These are phyloP conservation scores for Pyrocephalus nanus DNA, from an alignment of 2,797 vertebrate species.

Conservation along the genomic window DNA sequence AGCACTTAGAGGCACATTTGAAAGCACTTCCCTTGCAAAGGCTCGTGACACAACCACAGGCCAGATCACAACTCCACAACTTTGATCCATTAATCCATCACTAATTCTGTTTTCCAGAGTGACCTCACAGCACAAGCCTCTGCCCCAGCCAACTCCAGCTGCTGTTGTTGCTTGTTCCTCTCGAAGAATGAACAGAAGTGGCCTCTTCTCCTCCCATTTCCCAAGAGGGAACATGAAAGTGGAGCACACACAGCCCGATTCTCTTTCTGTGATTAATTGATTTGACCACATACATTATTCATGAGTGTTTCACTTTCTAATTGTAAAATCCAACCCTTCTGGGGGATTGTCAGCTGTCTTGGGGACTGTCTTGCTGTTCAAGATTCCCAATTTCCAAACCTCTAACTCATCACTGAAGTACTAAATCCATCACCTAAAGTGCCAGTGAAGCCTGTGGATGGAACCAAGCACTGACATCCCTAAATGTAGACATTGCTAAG, in stretches of 20 bases:
- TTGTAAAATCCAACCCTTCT: neutral
- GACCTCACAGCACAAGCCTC: neutral
- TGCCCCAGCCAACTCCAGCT: conserved; percentile 4
- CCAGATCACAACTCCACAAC: neutral
- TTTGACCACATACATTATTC: neutral
- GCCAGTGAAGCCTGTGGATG: neutral
- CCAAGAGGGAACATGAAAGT: neutral
- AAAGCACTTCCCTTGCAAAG: neutral
- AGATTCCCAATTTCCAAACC: neutral
- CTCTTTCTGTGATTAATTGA: neutral
- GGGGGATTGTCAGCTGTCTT: neutral
- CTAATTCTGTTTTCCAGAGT: conserved; percentile 17
- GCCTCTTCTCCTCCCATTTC: neutral
- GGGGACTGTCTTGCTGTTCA: neutral
- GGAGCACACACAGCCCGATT: neutral
- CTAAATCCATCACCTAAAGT: neutral
- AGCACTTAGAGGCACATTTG: neutral
- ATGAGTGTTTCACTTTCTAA: neutral
- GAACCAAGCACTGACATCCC: neutral
- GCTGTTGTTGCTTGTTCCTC: neutral
- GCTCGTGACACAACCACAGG: neutral
- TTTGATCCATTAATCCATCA: neutral
- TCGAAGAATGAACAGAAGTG: neutral
- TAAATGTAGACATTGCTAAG: neutral
- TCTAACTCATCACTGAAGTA: neutral